Conservation (phyloP, 2,797 vertebrate genomes). For the Falco berigora region DNA sequence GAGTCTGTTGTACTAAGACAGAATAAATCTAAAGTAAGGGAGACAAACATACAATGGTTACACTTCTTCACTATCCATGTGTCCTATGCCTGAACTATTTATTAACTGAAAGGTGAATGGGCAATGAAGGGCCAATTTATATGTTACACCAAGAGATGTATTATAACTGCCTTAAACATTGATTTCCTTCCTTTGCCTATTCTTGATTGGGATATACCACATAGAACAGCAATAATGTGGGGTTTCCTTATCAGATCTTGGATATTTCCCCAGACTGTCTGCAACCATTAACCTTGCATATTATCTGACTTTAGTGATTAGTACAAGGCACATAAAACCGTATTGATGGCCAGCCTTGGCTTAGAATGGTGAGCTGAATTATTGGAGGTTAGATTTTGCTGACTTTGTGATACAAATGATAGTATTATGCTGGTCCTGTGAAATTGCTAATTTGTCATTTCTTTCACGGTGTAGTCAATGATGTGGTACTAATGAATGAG, state of each 20-base stretch:
- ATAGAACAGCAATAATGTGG: conserved; percentile 72
- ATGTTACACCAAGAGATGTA: conserved; percentile 78
- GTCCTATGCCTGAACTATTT: conserved; percentile 80
- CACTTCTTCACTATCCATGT: conserved; percentile 78
- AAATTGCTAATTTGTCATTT: conserved; percentile 82
- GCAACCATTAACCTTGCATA: conserved; percentile 89
- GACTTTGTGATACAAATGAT: conserved; percentile 83
- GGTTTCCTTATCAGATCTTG: conserved; percentile 86
- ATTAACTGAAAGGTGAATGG: conserved; percentile 85
- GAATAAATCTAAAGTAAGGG: conserved; percentile 88
- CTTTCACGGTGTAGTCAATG: conserved; percentile 77
- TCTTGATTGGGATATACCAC: conserved; percentile 71
- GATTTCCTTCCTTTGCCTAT: conserved; percentile 75
- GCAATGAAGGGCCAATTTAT: conserved; percentile 83
- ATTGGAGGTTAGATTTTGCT: conserved; percentile 78
- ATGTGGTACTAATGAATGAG: conserved; percentile 73
- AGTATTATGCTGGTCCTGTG: conserved; percentile 73
- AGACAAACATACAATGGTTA: conserved; percentile 82
- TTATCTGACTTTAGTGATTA: conserved; percentile 91
- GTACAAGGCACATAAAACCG: conserved; percentile 78
- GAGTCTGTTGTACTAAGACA: conserved; percentile 80
- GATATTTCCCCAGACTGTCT: conserved; percentile 86
- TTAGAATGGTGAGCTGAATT: conserved; percentile 76
- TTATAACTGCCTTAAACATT: conserved; percentile 74
- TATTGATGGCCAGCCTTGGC: conserved; percentile 74